Percentiles rank a stretch among this genome's conserved stretches.
These are phyloP conservation scores for Forbesichthys papilliferus DNA, from an alignment of 2,113 vertebrate genomes.

Conservation along the genomic window DNA sequence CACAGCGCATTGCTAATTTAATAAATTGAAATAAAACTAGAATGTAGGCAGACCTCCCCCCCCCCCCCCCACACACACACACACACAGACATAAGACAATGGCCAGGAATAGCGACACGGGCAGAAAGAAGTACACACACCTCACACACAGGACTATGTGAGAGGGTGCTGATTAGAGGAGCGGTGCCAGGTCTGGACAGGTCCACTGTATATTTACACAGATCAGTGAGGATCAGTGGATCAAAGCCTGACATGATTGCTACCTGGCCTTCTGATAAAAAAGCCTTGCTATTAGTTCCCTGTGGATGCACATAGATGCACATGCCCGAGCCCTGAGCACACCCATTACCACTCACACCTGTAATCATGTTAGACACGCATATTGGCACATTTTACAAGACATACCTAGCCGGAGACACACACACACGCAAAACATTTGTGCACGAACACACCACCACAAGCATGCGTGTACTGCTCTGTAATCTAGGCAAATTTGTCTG, in stretches of 20 bases:
- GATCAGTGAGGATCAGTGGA: conserved; percentile 70
- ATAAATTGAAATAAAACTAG: conserved; percentile 9
- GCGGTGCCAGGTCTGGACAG: conserved; percentile 59
- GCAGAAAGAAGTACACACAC: background rate
- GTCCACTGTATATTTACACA: conserved; percentile 73
- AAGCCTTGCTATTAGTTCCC: conserved; percentile 72
- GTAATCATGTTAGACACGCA: conserved; percentile 4
- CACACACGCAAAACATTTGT: background rate
- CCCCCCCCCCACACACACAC: conserved; percentile 6
- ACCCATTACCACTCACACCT: conserved; percentile 4
- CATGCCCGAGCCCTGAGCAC: background rate
- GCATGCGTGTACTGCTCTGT: conserved; percentile 55
- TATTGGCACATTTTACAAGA: conserved; percentile 13
- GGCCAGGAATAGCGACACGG: background rate
- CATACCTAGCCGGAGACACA: conserved; percentile 4
- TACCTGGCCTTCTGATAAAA: conserved; percentile 72
- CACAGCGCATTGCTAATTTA: conserved; percentile 15
- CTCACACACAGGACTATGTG: conserved; percentile 23
- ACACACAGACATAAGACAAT: conserved; percentile 4
- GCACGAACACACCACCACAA: conserved; percentile 13
- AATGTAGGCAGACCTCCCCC: conserved; percentile 10
- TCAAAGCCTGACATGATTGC: conserved; percentile 78
- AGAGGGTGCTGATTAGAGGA: conserved; percentile 61
- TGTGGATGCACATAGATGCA: conserved; percentile 56
- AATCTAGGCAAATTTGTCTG: conserved; percentile 74